A percentile compares a stretch with the other conserved stretches of the same genome.
Evolutionary conservation across 2,113 vertebrate genomes (phyloP).

Genomic region (Martes martes): DNA sequence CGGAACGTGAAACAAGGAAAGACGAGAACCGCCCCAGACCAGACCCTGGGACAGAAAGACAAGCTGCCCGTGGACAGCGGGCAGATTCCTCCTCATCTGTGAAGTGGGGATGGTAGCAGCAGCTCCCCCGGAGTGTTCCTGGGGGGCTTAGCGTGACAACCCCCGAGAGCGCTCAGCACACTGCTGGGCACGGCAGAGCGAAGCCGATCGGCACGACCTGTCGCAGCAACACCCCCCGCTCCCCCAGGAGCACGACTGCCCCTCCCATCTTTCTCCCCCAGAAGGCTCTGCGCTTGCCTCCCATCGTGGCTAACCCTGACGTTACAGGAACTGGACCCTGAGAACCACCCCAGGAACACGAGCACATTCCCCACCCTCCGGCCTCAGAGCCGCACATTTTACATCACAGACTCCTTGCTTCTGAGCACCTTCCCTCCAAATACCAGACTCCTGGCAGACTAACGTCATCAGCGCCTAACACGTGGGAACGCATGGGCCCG

Average conservation of each 20-base stretch:
- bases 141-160: background rate
- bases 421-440: background rate
- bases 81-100: background rate
- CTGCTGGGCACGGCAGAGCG: background rate
- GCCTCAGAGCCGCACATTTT: background rate
- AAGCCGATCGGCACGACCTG: background rate
- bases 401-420: background rate
- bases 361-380: background rate
- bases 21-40: background rate
- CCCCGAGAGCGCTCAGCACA: no score
- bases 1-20: fast-evolving
- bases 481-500: background rate
- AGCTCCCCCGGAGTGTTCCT: background rate
- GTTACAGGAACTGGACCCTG: background rate
- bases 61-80: background rate
- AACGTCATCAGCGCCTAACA: background rate
- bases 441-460: background rate
- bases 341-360: background rate
- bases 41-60: background rate
- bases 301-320: background rate
- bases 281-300: no score
- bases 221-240: fast-evolving
- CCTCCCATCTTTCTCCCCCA: fast-evolving
- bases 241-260: background rate
- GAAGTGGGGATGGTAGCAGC: fast-evolving